phyloP scores from a whole-genome alignment of 2,113 vertebrate genomes.

The Triplophysa dalaica region DNA sequence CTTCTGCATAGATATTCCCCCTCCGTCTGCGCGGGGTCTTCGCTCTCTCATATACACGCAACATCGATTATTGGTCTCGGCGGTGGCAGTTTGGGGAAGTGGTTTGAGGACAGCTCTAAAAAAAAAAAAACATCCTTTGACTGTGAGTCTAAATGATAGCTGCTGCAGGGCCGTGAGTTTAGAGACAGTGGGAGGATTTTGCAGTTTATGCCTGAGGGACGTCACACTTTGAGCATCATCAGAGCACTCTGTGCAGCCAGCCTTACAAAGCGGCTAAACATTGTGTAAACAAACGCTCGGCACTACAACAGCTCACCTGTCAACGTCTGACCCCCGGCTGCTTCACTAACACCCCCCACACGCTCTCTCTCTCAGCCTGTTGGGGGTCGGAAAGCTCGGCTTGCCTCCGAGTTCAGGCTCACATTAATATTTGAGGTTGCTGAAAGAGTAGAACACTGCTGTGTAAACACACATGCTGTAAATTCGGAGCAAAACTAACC shows the following conservation, averaged over 20 bases:
- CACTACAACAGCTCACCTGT: slow-evolving; percentile 5
- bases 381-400: background rate
- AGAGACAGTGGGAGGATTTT: slow-evolving; percentile 14
- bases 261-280: background rate
- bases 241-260: slow-evolving; percentile 22
- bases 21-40: background rate
- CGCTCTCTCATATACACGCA: background rate
- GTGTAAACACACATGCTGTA: background rate
- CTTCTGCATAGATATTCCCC: background rate
- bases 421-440: slow-evolving; percentile 6
- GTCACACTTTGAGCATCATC: slow-evolving; percentile 5
- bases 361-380: background rate
- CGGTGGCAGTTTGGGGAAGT: background rate
- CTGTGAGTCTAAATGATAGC: slow-evolving; percentile 33
- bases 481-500: no score
- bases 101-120: slow-evolving; percentile 8
- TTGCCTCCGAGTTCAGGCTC: background rate
- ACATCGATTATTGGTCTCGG: background rate
- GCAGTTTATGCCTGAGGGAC: slow-evolving; percentile 22
- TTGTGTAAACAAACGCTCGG: slow-evolving; percentile 3
- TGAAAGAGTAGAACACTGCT: background rate
- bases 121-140: slow-evolving; percentile 16
- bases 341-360: slow-evolving; percentile 1
- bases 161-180: slow-evolving; percentile 1
- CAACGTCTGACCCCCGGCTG: background rate